Evolutionary conservation across 2,113 vertebrate species (phyloP).

Genomic region (Phalacrocorax carbo): DNA sequence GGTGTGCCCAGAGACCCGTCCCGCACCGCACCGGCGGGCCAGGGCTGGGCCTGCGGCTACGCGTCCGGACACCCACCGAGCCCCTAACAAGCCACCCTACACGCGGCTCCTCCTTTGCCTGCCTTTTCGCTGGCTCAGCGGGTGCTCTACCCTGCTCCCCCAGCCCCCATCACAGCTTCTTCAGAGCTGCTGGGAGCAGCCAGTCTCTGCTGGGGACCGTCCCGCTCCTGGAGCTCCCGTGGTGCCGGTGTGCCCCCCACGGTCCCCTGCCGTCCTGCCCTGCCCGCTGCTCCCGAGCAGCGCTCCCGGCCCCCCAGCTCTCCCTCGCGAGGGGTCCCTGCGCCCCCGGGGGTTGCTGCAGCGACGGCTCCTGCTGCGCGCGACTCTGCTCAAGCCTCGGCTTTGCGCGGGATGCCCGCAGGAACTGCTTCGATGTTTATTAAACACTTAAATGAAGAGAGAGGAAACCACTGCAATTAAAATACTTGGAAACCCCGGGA

Average conservation of each 20-base stretch:
- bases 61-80: background rate
- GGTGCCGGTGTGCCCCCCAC: background rate
- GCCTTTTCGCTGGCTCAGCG: background rate
- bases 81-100: fast-evolving
- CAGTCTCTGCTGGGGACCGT: background rate
- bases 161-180: fast-evolving
- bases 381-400: background rate
- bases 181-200: background rate
- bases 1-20: background rate
- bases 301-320: fast-evolving
- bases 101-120: fast-evolving
- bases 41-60: background rate
- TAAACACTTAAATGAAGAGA: background rate
- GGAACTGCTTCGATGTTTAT: background rate
- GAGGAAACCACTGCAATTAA: background rate
- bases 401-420: background rate
- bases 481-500: background rate
- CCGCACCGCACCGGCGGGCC: background rate
- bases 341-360: background rate
- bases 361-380: background rate
- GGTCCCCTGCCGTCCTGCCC: background rate
- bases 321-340: background rate
- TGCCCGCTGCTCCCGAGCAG: background rate
- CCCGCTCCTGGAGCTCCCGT: background rate
- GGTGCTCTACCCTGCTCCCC: background rate